Percentiles rank a stretch among this genome's conserved stretches.
phyloP scores from a whole-genome alignment of 2,888 invertebrate species.

The Melipona beecheii region DNA sequence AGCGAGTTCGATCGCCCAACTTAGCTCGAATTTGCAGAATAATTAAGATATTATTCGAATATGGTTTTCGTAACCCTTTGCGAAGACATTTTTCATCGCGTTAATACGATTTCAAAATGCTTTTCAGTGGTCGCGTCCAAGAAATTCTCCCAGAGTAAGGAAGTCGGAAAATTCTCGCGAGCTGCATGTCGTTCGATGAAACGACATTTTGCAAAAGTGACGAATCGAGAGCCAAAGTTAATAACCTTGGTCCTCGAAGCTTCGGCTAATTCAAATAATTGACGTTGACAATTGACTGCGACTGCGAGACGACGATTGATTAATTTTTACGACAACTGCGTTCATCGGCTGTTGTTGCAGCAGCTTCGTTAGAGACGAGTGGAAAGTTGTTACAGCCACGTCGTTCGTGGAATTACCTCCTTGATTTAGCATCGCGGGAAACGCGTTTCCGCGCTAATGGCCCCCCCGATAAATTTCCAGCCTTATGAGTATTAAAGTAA shows the following conservation, averaged over 20 bases:
- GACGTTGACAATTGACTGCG: background rate
- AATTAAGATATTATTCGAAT: too few relatives aligned
- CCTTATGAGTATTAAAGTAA: conserved; percentile 42
- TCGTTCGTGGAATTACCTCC: conserved; percentile 31
- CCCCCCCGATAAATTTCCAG: conserved; percentile 51
- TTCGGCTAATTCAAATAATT: background rate
- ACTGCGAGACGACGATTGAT: conserved; percentile 19
- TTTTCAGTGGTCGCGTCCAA: too few relatives aligned
- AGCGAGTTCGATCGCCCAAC: conserved; percentile 30
- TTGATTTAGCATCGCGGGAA: conserved; percentile 49
- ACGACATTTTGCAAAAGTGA: background rate
- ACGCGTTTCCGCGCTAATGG: conserved; percentile 47
- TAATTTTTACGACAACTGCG: conserved; percentile 13
- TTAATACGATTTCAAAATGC: too few relatives aligned
- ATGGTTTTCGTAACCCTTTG: too few relatives aligned
- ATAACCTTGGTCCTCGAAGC: background rate
- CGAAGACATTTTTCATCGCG: too few relatives aligned
- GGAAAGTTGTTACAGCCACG: conserved; percentile 8
- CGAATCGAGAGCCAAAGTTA: too few relatives aligned
- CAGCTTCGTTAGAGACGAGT: background rate
- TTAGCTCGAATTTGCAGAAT: background rate
- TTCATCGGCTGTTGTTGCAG: background rate
- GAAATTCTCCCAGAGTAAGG: too few relatives aligned
- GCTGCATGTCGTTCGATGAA: background rate
- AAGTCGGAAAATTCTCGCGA: too few relatives aligned